phyloP scores from a whole-genome alignment of 1,140 invertebrate genomes.

The Wiebesia pumilae region DNA sequence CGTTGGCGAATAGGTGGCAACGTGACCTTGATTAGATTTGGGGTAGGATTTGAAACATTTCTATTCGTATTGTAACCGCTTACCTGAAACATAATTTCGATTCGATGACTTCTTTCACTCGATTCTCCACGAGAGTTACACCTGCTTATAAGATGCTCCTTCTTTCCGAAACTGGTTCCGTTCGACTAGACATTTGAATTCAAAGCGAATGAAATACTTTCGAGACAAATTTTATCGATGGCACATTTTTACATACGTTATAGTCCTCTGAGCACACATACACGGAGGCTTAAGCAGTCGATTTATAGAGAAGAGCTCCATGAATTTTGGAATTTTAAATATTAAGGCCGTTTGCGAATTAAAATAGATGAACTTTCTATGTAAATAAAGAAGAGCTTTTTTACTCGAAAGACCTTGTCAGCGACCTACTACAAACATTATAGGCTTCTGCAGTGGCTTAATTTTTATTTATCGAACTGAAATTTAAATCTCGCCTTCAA shows the following conservation, averaged over 20 bases:
- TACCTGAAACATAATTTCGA: conserved; percentile 13
- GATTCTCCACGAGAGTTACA: not conserved
- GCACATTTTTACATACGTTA: not conserved
- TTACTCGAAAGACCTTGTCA: not conserved
- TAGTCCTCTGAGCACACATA: no score
- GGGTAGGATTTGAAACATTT: not conserved
- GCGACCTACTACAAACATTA: no score
- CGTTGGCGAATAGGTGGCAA: not conserved
- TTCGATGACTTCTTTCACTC: not conserved
- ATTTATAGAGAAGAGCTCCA: no score
- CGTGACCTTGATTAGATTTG: conserved; percentile 2
- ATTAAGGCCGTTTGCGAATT: not conserved
- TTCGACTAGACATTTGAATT: not conserved
- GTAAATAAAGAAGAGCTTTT: not conserved
- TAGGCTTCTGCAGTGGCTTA: no score
- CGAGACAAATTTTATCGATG: not conserved
- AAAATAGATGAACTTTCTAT: not conserved
- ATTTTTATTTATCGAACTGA: no score
- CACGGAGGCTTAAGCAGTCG: no score
- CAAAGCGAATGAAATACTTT: not conserved
- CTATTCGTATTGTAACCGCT: not conserved
- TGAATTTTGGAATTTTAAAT: not conserved
- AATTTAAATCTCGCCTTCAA: no score
- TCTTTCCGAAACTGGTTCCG: not conserved
- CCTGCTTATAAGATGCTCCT: not conserved